Conservation (phyloP, 2,888 invertebrate genomes). For the Taenaris catops region DNA sequence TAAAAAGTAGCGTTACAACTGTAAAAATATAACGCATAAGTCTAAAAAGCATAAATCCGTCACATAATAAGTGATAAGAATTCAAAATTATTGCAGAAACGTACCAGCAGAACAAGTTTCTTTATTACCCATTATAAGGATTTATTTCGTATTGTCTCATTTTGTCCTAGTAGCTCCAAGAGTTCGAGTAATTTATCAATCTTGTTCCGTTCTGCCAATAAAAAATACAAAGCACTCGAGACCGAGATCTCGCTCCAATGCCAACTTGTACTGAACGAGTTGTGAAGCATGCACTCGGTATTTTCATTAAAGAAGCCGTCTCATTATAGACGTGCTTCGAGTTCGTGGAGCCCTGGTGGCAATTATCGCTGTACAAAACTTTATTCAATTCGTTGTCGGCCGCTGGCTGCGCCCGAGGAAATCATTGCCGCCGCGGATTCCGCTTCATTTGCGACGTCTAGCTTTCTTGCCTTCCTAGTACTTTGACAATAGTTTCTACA, state of each 20-base stretch:
- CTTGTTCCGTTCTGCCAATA: slow-evolving; percentile 22
- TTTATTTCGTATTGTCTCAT: slow-evolving; percentile 20
- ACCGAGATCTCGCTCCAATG: slow-evolving; percentile 28
- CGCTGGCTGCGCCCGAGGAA: slow-evolving; percentile 38
- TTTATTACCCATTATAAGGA: slow-evolving; percentile 14
- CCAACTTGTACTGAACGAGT: slow-evolving; percentile 36
- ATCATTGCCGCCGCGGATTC: slow-evolving; percentile 49
- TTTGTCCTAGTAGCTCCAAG: slow-evolving; percentile 20
- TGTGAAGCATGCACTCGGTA: slow-evolving; percentile 50
- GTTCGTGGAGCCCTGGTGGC: slow-evolving; percentile 50
- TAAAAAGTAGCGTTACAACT: no score
- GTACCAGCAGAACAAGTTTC: slow-evolving; percentile 10
- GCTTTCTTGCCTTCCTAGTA: slow-evolving; percentile 32
- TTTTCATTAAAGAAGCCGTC: slow-evolving; percentile 73
- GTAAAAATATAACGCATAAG: no score
- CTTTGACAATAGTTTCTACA: slow-evolving; percentile 24
- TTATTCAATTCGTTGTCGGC: slow-evolving; percentile 56
- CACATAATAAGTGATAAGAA: slow-evolving; percentile 7
- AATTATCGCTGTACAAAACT: slow-evolving; percentile 66
- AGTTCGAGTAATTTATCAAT: slow-evolving; percentile 24
- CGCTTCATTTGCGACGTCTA: slow-evolving; percentile 44
- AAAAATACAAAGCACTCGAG: slow-evolving; percentile 23
- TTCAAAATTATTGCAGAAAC: slow-evolving; percentile 7
- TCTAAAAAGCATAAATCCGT: no score
- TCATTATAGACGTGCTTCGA: slow-evolving; percentile 66